Evolutionary conservation across 2,113 vertebrate species (phyloP), one percentile per base, ranked within the genome.

Genomic region (Oncorhynchus masou): DNA sequence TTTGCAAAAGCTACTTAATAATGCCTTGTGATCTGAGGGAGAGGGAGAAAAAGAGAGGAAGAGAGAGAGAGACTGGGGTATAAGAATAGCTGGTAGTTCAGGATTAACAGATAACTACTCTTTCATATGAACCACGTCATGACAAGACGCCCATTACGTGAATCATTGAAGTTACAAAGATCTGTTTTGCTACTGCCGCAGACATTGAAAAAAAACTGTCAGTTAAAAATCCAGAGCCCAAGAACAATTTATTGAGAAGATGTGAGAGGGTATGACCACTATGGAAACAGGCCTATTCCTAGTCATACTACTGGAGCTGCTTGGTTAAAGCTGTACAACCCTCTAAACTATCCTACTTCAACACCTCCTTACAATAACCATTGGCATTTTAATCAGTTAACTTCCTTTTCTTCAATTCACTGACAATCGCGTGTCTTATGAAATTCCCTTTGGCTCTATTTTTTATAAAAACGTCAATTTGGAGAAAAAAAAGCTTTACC

Each of bases 361-460:
- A 25, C n/a, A n/a, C 62, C 39, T 45, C 39, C 62, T 25, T 64
- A 76, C 65, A 71, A 71, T 5, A 51, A 24, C 9, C 71, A 31
- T 88, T 84, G 87, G 82, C 83, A 70, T 81, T 86, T 83, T 75
- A 81, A 77, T 86, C 73, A 84, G 66, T 84, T 70, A 12, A 76
- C 57, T 60, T 86, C 84, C 80, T 84, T 87, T 81, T 74, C 83
- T 90, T 81, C 27, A n/a, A 11, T 78, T 29, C 54, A 76, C 76
- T 49, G 76, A 6, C 29, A 64, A 45, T 45, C 39, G 39, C 16
- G 34, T 1, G 60, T 54, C 69, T 0, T 24, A 51, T 27, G 2
- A 70, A 1, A 3, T 79, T 27, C 59, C n/a, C 68, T 74, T 29
- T 48, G 20, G 77, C 22, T 11, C 22, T 11, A 64, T 11, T 11